A percentile compares a stretch with the other conserved stretches of the same genome.
These are phyloP conservation scores for Zoanthus gigantus DNA, from an alignment of 92 coral and sea anemone species.

Conservation along the genomic window DNA sequence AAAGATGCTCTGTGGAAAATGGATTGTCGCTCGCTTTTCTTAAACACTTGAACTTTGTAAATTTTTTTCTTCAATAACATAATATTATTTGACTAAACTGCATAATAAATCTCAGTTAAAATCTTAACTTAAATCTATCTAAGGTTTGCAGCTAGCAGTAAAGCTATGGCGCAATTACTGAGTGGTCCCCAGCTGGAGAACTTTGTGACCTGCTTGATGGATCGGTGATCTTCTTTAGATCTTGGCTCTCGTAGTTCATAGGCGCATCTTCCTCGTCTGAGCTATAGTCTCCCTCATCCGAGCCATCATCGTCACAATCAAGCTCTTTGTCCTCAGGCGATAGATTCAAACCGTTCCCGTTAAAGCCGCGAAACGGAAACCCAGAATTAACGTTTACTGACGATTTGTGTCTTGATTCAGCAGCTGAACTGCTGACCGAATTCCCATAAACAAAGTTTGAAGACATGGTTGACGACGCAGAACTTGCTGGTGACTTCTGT, in stretches of 20 bases:
- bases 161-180: constrained; percentile 24
- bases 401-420: constrained; percentile 3
- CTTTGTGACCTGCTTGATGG: constrained; percentile 12
- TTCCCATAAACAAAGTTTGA: constrained; percentile 26
- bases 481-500: constrained; percentile 18
- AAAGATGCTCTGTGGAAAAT: background rate
- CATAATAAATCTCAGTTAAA: constrained; percentile 34
- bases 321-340: background rate
- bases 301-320: constrained; percentile 25
- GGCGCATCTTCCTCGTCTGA: constrained; percentile 12
- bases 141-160: constrained; percentile 1
- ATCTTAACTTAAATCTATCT: constrained; percentile 20
- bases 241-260: constrained; percentile 4
- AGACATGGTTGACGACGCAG: background rate
- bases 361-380: constrained; percentile 21
- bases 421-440: constrained; percentile 10
- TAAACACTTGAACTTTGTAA: constrained; percentile 1
- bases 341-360: constrained; percentile 31
- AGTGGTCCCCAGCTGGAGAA: constrained; percentile 32
- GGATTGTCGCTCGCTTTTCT: background rate
- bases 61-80: constrained; percentile 19
- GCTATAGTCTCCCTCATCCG: constrained; percentile 4
- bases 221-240: constrained; percentile 15
- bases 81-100: constrained; percentile 18
- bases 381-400: background rate